Conservation (phyloP, 2,113 vertebrate genomes). For the Sula dactylatra region DNA sequence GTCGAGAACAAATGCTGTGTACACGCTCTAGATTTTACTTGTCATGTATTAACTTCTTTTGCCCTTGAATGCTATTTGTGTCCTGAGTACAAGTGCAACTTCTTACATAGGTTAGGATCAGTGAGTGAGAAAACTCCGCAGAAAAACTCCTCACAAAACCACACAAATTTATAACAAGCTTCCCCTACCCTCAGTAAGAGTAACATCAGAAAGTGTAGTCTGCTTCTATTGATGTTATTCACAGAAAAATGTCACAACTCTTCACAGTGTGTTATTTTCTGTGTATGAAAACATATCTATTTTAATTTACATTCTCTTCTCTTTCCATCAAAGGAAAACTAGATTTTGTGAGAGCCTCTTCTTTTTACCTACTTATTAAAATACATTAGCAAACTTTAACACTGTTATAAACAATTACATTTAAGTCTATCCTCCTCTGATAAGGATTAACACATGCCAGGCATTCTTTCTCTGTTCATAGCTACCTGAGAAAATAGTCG, state of each 20-base stretch:
- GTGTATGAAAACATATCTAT: neutral
- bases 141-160: neutral
- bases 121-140: neutral
- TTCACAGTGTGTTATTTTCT: neutral
- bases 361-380: neutral
- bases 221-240: neutral
- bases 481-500: neutral
- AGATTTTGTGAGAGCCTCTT: neutral
- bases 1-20: neutral
- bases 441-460: constrained; percentile 16
- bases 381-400: neutral
- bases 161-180: neutral
- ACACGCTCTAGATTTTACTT: neutral
- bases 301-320: constrained; percentile 20
- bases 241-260: neutral
- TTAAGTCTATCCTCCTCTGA: neutral
- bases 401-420: neutral
- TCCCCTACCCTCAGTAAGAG: neutral
- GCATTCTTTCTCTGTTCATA: neutral
- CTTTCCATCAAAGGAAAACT: neutral
- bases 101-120: neutral
- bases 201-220: neutral
- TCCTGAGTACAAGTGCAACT: neutral
- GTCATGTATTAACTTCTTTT: neutral
- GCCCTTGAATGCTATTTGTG: neutral